Evolutionary conservation across 2,797 vertebrate genomes (phyloP), one percentile per base, ranked within the genome.

Genomic region (Anguilla pacifica): DNA sequence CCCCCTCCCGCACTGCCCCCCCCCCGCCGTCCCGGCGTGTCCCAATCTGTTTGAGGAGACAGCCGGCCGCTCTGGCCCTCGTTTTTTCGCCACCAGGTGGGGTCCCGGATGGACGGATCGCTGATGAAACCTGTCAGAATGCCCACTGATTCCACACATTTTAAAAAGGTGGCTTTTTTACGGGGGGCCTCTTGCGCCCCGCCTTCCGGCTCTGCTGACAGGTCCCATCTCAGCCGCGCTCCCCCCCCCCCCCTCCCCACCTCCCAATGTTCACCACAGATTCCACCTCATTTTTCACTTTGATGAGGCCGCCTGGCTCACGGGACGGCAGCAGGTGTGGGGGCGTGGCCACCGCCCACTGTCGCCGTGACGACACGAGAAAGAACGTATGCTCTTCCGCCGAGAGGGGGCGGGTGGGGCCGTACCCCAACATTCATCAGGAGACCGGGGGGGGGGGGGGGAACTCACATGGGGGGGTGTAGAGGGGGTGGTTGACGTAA

Each of bases 381-480:
- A 51, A 61, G 53, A 86, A 39, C 39, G 39, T 83, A 49, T 70
- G 64, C n/a, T 72, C 17, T 55, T 70, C n/a, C 28, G 35, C 53
- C 59, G 79, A 67, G 6, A 61, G 22, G 57, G 39, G 35, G 19
- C 17, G 2, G 35, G 19, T 6, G 2, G 31, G 39, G 39, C 19
- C 13, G 19, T 2, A 84, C 57, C 53, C 74, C 55, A n/a, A 61
- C 17, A 19, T 64, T 46, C 59, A 43, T 64, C 22, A 46, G 55
- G 28, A 39, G 17, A 9, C 55, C 22, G n/a, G 39, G 17, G 59
- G n/a, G 51, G 28, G 72, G 72, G 72, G 1, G 74, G 17, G 15
- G 64, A 93, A 95, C 96, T 0, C 95, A 96, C 96, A 94, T 86
- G 96, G 96, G 49, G 96, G 96, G 0, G 95, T 96, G 10, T 96